phyloP scores from a whole-genome alignment of 2,888 invertebrate species.

The Ditylenchus weischeri region DNA sequence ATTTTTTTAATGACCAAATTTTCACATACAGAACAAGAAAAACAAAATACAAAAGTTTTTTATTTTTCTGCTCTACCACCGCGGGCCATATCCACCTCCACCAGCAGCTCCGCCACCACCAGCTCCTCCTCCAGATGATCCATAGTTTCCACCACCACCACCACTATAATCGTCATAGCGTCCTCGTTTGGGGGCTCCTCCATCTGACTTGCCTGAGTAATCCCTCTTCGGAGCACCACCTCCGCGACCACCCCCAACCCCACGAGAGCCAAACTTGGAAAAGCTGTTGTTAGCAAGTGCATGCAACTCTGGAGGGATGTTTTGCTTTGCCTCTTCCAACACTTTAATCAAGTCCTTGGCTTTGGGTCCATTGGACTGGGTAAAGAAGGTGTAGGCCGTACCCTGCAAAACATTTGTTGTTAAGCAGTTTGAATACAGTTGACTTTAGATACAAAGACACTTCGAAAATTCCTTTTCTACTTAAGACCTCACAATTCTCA shows the following conservation, averaged over 20 bases:
- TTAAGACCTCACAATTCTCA: no score
- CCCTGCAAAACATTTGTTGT: conserved; percentile 37
- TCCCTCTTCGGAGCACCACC: background rate
- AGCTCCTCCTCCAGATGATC: background rate
- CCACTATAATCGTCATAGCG: background rate
- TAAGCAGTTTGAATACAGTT: no score
- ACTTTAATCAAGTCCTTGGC: conserved; percentile 80
- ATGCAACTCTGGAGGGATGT: conserved; percentile 76
- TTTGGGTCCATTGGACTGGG: conserved; percentile 78
- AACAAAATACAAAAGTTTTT: background rate
- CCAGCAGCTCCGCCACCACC: no score
- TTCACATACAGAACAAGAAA: no score
- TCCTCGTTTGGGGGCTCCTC: background rate
- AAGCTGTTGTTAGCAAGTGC: conserved; percentile 18
- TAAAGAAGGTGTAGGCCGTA: conserved; percentile 95
- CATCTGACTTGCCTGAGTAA: background rate
- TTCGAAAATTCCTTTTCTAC: no score
- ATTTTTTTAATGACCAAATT: no score
- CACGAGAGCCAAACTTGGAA: conserved; percentile 1
- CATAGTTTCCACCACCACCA: background rate
- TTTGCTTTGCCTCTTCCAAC: conserved; percentile 86
- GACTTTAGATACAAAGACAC: no score
- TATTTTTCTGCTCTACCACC: background rate
- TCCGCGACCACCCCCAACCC: background rate
- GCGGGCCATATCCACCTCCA: background rate